These are phyloP conservation scores for Chaenocephalus aceratus DNA, from an alignment of 2,113 vertebrate species.

Conservation along the genomic window DNA sequence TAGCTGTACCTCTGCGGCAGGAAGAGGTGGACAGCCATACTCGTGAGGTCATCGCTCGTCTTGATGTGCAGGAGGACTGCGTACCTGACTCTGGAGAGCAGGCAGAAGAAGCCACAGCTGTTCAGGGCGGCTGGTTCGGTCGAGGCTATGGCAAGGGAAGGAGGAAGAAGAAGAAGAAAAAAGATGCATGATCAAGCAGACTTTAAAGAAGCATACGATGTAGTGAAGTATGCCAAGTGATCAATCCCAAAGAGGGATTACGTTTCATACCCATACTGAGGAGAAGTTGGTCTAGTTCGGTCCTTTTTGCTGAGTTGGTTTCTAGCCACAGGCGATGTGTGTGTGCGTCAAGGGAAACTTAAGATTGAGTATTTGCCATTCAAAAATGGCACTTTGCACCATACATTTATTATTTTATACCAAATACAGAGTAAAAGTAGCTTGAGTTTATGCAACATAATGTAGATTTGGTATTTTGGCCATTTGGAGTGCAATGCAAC, in stretches of 20 bases:
- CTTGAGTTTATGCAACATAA: too few relatives aligned
- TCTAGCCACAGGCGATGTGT: background rate
- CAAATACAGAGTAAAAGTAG: too few relatives aligned
- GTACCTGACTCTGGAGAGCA: background rate
- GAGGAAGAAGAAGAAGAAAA: constrained; percentile 84
- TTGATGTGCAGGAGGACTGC: constrained; percentile 49
- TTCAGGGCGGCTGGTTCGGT: constrained; percentile 91
- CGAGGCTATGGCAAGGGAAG: constrained; percentile 90
- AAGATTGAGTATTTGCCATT: constrained; percentile 9
- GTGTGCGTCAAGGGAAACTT: background rate
- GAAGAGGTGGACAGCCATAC: constrained; percentile 87
- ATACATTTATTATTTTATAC: background rate
- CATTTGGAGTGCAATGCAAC: too few relatives aligned
- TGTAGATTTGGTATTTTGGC: too few relatives aligned
- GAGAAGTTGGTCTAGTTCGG: constrained; percentile 1
- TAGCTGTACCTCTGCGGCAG: constrained; percentile 85
- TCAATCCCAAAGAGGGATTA: background rate
- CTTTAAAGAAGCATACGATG: background rate
- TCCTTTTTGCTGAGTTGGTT: constrained; percentile 13
- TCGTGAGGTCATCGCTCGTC: constrained; percentile 82
- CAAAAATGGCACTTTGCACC: background rate
- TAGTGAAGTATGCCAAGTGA: background rate
- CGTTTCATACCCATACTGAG: background rate
- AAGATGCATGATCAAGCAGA: constrained; percentile 40
- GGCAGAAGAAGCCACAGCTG: constrained; percentile 35